phyloP scores from a whole-genome alignment of 2,113 vertebrate genomes.

The Gallinago jamesoni region DNA sequence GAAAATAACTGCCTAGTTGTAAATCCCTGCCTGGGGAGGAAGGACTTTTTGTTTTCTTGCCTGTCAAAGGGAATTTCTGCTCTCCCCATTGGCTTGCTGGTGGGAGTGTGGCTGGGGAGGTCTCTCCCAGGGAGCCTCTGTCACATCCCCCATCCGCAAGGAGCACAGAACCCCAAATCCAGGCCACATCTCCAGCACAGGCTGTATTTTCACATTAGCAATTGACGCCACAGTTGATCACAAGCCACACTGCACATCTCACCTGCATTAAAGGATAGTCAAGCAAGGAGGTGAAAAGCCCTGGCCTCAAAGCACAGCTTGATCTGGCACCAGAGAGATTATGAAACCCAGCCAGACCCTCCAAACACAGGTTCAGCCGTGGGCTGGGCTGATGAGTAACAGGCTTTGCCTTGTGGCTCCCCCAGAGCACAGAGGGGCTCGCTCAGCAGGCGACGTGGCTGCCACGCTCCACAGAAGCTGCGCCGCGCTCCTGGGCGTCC shows the following conservation, averaged over 20 bases:
- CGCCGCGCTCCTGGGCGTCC: neutral
- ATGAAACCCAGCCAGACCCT: constrained; percentile 26
- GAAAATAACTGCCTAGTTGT: neutral
- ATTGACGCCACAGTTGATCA: neutral
- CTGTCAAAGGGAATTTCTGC: neutral
- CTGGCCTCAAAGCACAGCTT: constrained; percentile 61
- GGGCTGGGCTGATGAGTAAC: constrained; percentile 24
- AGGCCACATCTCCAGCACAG: neutral
- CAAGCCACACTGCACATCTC: neutral
- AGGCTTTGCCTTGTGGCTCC: neutral
- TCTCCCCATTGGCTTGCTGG: neutral
- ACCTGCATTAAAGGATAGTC: constrained; percentile 7
- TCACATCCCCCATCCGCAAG: neutral
- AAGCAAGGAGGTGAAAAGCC: constrained; percentile 49
- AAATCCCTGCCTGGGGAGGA: neutral
- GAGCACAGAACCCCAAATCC: neutral
- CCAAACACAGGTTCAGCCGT: constrained; percentile 10
- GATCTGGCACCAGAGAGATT: constrained; percentile 9
- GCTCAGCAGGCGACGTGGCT: neutral
- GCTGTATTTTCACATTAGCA: neutral
- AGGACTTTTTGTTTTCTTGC: neutral
- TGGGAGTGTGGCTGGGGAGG: neutral
- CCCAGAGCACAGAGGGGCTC: neutral
- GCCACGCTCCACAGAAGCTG: neutral
- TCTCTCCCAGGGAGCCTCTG: neutral